A percentile compares a stretch with the other conserved stretches of the same genome.
Evolutionary conservation across 2,888 invertebrate genomes (phyloP).

Genomic region (Andrena haemorrhoa): DNA sequence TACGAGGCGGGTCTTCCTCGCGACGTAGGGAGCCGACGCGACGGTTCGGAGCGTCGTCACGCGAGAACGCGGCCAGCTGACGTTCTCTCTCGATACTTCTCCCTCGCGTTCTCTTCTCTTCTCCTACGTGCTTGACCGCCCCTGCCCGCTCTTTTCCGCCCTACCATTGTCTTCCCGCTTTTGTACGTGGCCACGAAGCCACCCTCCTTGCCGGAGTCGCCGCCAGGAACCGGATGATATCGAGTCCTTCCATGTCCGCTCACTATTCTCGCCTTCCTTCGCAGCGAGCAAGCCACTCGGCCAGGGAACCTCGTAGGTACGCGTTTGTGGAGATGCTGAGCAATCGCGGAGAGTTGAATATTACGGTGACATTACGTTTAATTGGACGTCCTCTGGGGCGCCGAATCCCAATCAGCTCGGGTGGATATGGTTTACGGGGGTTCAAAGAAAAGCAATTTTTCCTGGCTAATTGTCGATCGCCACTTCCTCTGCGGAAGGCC

Average conservation of each 20-base stretch:
- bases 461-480: constrained; percentile 45
- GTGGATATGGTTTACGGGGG: neutral
- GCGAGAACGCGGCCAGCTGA: constrained; percentile 82
- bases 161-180: constrained; percentile 58
- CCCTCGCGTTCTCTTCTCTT: constrained; percentile 39
- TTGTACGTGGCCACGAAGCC: constrained; percentile 59
- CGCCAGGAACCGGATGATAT: constrained; percentile 20
- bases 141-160: constrained; percentile 31
- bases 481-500: constrained; percentile 50
- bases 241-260: neutral
- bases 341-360: neutral
- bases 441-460: constrained; percentile 31
- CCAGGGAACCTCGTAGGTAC: neutral
- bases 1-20: constrained; percentile 73
- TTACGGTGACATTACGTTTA: neutral
- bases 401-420: neutral
- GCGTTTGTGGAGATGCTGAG: neutral
- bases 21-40: constrained; percentile 68
- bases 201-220: constrained; percentile 32
- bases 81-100: constrained; percentile 70
- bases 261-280: neutral
- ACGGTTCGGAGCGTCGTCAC: constrained; percentile 78
- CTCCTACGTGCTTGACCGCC: constrained; percentile 18
- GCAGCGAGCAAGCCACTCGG: neutral
- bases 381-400: neutral